Evolutionary conservation across 2,113 vertebrate species (phyloP).

Genomic region (Strix aluco): DNA sequence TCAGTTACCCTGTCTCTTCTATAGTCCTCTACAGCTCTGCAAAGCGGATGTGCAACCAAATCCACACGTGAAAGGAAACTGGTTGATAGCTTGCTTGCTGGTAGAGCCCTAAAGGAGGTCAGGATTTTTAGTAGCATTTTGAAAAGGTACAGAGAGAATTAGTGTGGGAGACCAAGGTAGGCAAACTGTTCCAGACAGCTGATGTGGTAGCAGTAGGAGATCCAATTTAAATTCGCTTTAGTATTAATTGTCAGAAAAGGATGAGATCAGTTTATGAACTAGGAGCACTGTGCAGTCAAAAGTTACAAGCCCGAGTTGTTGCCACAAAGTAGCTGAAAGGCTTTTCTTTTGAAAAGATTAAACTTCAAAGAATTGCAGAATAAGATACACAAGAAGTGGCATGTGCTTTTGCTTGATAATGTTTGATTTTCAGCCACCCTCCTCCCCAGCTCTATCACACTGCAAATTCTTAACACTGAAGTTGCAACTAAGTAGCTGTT

Average conservation of each 20-base stretch:
- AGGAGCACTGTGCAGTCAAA: constrained; percentile 43
- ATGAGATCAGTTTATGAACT: constrained; percentile 68
- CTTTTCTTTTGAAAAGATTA: constrained; percentile 73
- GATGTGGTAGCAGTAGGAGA: constrained; percentile 7
- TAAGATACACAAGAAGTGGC: constrained; percentile 67
- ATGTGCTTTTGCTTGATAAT: constrained; percentile 63
- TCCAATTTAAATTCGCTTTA: constrained; percentile 63
- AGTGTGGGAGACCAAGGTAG: constrained; percentile 41
- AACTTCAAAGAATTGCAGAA: constrained; percentile 73
- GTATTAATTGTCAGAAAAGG: constrained; percentile 68
- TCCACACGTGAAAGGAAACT: neutral
- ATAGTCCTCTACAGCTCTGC: neutral
- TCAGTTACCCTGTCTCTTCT: neutral
- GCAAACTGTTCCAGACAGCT: constrained; percentile 37
- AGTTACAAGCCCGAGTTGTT: constrained; percentile 64
- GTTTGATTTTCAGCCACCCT: constrained; percentile 52
- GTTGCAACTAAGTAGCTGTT: constrained; percentile 62
- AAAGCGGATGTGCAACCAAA: neutral
- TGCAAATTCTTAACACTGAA: constrained; percentile 62
- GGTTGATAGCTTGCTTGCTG: neutral
- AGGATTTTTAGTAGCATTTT: constrained; percentile 34
- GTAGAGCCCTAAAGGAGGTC: constrained; percentile 30
- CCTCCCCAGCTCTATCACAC: neutral
- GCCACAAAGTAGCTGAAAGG: constrained; percentile 70
- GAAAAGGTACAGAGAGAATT: constrained; percentile 41